Conservation (phyloP, 2,888 invertebrate genomes). For the Andrena hattorfiana region DNA sequence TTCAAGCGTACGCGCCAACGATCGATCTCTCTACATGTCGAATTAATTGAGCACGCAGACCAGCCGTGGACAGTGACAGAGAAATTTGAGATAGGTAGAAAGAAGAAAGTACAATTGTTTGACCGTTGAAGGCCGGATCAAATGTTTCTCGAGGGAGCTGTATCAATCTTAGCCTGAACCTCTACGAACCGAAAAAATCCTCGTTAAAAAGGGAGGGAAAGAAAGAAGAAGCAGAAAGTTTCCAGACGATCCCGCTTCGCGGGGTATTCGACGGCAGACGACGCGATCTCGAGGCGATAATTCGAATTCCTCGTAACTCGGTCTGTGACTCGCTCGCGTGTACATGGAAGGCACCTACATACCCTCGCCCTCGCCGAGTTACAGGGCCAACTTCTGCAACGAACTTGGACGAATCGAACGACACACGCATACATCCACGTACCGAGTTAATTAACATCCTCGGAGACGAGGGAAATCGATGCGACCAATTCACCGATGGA, state of each 20-base stretch:
- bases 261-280: background rate
- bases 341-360: background rate
- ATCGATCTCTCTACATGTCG: constrained; percentile 4
- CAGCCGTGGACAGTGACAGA: background rate
- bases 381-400: constrained; percentile 15
- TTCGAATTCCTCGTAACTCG: constrained; percentile 27
- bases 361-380: constrained; percentile 10
- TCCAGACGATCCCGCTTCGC: background rate
- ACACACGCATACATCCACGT: background rate
- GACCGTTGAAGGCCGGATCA: background rate
- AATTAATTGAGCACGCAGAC: constrained; percentile 41
- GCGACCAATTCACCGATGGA: constrained; percentile 19
- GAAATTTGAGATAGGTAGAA: background rate
- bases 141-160: background rate
- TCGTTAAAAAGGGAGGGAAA: background rate
- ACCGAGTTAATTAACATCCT: constrained; percentile 62
- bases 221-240: constrained; percentile 6
- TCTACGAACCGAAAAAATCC: background rate
- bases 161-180: background rate
- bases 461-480: constrained; percentile 40
- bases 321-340: constrained; percentile 24
- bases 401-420: constrained; percentile 49
- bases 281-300: constrained; percentile 20
- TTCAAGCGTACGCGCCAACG: constrained; percentile 14
- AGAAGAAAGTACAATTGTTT: background rate